Percentiles rank a stretch among this genome's conserved stretches.
Conservation (phyloP, 2,888 invertebrate species). For the Drosophila emarginata region DNA sequence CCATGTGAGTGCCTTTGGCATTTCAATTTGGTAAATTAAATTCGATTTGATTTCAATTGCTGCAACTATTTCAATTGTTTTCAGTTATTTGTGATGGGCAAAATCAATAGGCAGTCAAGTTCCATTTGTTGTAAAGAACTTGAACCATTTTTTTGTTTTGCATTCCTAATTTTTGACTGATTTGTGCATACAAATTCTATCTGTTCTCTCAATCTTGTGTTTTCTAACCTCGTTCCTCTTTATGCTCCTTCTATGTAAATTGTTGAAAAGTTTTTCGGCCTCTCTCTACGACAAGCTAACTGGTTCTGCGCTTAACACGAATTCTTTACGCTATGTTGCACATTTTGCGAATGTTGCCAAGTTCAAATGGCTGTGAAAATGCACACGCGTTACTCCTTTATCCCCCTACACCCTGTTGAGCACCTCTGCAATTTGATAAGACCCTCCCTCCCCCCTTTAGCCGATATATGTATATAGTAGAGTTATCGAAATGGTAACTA, state of each 20-base stretch:
- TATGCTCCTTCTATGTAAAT: conserved; percentile 26
- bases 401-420: background rate
- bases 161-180: background rate
- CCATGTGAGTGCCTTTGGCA: conserved; percentile 9
- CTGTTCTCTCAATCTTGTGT: background rate
- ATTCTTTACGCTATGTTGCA: conserved; percentile 68
- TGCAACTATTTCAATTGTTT: conserved; percentile 1
- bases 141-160: background rate
- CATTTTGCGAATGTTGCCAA: conserved; percentile 67
- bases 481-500: conserved; percentile 27
- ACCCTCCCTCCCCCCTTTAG: background rate
- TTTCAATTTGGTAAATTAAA: conserved; percentile 18
- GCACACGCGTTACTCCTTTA: conserved; percentile 38
- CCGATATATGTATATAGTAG: background rate
- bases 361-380: conserved; percentile 73
- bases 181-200: background rate
- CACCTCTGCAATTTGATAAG: conserved; percentile 38
- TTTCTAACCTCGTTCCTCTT: background rate
- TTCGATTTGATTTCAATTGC: conserved; percentile 20
- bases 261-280: conserved; percentile 45
- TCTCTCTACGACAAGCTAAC: conserved; percentile 47
- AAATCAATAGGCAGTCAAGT: conserved; percentile 10
- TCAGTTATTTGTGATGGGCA: conserved; percentile 4
- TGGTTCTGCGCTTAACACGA: conserved; percentile 63
- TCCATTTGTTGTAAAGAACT: background rate